Evolutionary conservation across 2,888 invertebrate genomes (phyloP).

Genomic region (Odiellus spinosus): DNA sequence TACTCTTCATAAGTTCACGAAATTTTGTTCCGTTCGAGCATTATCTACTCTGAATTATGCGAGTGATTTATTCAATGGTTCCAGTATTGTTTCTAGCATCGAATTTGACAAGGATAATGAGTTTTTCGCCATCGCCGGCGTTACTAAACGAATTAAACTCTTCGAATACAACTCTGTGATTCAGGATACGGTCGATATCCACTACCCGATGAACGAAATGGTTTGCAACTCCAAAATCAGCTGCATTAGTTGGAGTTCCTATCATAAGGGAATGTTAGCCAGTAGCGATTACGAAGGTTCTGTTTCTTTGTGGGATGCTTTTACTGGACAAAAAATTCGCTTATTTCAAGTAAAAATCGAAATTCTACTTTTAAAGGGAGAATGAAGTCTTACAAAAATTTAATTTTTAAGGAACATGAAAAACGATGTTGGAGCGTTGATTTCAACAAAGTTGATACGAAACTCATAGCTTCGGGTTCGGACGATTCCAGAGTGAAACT

Average conservation of each 20-base stretch:
- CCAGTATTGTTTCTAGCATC: conserved; percentile 46
- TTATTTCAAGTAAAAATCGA: conserved; percentile 18
- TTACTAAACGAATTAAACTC: conserved; percentile 75
- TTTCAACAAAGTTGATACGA: conserved; percentile 78
- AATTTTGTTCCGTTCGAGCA: conserved; percentile 57
- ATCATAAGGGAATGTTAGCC: conserved; percentile 69
- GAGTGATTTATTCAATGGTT: conserved; percentile 63
- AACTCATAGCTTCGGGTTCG: conserved; percentile 75
- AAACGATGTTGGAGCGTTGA: conserved; percentile 92
- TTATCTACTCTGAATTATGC: conserved; percentile 78
- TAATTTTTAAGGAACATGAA: conserved; percentile 58
- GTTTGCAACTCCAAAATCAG: conserved; percentile 77
- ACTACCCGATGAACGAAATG: conserved; percentile 85
- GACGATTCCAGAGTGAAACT: conserved; percentile 86
- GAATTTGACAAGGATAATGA: conserved; percentile 93
- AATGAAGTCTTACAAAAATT: not conserved
- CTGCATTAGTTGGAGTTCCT: conserved; percentile 84
- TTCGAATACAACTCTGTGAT: conserved; percentile 77
- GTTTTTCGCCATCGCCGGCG: conserved; percentile 87
- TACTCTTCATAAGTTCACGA: conserved; percentile 68
- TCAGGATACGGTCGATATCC: conserved; percentile 69
- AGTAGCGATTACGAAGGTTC: conserved; percentile 89
- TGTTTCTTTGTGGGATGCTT: conserved; percentile 81
- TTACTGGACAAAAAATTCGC: conserved; percentile 44
- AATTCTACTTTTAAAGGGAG: too few relatives aligned